These are phyloP conservation scores for Sweltsa coloradensis DNA, from an alignment of 1,140 invertebrate species.

Conservation along the genomic window DNA sequence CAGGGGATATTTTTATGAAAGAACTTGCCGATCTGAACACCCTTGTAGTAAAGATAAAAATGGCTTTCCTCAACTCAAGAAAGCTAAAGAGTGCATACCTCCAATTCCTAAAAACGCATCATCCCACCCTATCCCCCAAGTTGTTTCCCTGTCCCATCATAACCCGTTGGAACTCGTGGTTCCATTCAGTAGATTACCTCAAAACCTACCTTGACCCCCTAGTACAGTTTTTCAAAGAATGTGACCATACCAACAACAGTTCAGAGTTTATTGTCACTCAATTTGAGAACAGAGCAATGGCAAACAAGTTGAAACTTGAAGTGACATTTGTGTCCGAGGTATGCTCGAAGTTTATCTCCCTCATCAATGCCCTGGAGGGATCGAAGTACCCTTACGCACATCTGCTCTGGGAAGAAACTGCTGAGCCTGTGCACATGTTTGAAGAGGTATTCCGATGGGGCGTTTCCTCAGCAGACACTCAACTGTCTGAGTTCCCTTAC, in stretches of 20 bases:
- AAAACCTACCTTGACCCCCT: neutral
- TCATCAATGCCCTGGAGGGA: neutral
- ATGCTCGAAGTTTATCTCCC: neutral
- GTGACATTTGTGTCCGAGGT: constrained; percentile 1
- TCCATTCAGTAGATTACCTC: neutral
- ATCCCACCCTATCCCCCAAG: neutral
- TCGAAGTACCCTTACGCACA: constrained; percentile 1
- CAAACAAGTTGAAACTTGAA: neutral
- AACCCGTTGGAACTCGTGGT: neutral
- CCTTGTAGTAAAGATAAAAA: neutral
- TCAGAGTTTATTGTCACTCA: neutral
- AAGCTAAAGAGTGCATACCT: constrained; percentile 2
- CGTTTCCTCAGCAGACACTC: neutral
- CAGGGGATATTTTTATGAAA: neutral
- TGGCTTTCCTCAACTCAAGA: neutral
- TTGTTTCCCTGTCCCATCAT: neutral
- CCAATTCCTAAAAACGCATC: neutral
- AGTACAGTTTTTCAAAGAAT: neutral
- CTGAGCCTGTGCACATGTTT: neutral
- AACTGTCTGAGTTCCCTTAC: too few species aligned
- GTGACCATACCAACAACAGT: neutral
- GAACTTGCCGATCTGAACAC: neutral
- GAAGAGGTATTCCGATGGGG: neutral
- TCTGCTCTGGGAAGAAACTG: neutral
- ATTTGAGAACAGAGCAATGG: neutral